Evolutionary conservation across 2,797 vertebrate genomes (phyloP), one percentile per base, ranked within the genome.

Genomic region (Prionace glauca): DNA sequence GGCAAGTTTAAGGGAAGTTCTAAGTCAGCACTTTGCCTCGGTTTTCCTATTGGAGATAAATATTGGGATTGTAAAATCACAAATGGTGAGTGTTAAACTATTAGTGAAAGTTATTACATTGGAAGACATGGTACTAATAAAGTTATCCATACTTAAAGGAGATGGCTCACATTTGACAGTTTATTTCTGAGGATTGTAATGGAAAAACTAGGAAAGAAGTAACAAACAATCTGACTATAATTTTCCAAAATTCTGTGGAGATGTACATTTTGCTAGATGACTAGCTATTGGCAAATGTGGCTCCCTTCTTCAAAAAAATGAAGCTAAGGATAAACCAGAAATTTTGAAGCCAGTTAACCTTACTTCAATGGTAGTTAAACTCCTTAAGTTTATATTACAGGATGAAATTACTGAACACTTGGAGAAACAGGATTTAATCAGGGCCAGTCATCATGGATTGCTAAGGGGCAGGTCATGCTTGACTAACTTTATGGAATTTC

Each of bases 281-380:
- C 36, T 24, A 65, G n/a, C 9, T 22, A 92, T 92, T 69, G 90
- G n/a, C 62, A 41, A 69, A 69, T 92, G 90, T 69, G 65, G 62
- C 62, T 92, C n/a, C 62, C 9, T n/a, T 92, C 62, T 92, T 92
- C 62, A 92, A 67, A 36, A 69, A 45, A 92, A 65, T 10, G 62
- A 41, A 69, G 20, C 90, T 65, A 92, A 10, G 32, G 62, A 67
- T 92, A 92, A 92, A 20, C 90, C 90, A 92, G 36, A 92, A 69
- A 92, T 41, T 69, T 92, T 69, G 36, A 36, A 92, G 36, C 90
- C 62, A 92, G n/a, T 92, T 92, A 69, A 92, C n/a, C 90, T 92
- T 92, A 69, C 90, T 41, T 69, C n/a, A 92, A 92, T 92, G 62
- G 90, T 69, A 92, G 18, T 92, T 92, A 92, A 92, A 92, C n/a